Percentiles rank a stretch among this genome's conserved stretches.
Conservation (phyloP, 92 coral and sea anemone species). For the Anthopleura xanthogrammica region DNA sequence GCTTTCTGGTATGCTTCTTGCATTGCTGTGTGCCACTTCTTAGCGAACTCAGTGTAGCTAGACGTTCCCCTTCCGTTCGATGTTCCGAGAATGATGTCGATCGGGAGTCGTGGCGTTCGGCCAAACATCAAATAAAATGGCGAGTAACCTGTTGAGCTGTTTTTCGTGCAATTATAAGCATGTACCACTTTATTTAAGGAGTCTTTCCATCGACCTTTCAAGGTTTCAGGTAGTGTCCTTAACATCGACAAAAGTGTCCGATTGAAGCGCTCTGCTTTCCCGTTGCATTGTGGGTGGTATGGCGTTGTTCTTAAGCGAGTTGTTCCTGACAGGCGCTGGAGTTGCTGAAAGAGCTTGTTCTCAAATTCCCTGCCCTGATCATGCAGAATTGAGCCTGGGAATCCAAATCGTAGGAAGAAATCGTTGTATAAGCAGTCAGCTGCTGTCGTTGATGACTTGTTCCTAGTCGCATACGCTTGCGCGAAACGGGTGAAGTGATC, state of each 20-base stretch:
- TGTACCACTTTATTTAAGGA: not conserved
- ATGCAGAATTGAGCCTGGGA: conserved; percentile 22
- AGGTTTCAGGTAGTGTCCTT: conserved; percentile 27
- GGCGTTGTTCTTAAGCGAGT: conserved; percentile 25
- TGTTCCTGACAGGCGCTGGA: conserved; percentile 28
- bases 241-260: conserved; percentile 36
- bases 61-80: not conserved
- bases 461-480: conserved; percentile 42
- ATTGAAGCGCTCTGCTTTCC: conserved; percentile 40
- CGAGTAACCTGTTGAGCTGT: not conserved
- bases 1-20: conserved; percentile 33
- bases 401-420: conserved; percentile 32
- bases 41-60: conserved; percentile 15
- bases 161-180: not conserved
- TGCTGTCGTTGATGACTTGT: conserved; percentile 37
- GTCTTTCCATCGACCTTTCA: conserved; percentile 16
- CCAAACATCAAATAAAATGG: not conserved
- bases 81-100: not conserved
- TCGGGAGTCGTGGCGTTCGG: not conserved
- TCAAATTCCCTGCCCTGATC: conserved; percentile 43
- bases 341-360: conserved; percentile 33
- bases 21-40: conserved; percentile 35
- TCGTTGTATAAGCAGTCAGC: conserved; percentile 38
- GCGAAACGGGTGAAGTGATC: conserved; percentile 51
- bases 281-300: conserved; percentile 35